Base-by-base conservation (phyloP, 2,113 vertebrate genomes). In the Nannobrachium achirus region DNA sequence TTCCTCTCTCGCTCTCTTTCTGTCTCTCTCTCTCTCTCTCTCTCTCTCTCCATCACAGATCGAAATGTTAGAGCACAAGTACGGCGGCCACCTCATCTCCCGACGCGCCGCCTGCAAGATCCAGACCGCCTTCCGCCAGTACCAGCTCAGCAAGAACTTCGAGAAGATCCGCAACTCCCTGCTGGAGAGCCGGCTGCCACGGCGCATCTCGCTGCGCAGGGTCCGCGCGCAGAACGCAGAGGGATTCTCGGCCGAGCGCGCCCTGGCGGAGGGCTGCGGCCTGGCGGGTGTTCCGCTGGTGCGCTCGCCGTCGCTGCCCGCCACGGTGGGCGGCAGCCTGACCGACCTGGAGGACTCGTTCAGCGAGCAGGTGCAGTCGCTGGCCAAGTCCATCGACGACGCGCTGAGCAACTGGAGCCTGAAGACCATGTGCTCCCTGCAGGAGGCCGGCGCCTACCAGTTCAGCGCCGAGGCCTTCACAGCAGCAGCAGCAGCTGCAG, bases 31-130 rank as follows among this genome's bases (percentile, higher is more conserved):
- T 80, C 39, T 80, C n/a, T 52, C 46, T 56, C 38, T 33, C 25
- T 33, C 1, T 33, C 1, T 38, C 57, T 10, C 7, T 71, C 63
- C 55, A 59, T 71, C 62, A 20, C 78, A 93, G 98, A 96, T 99
- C 88, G 98, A 99, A 97, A 99, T 99, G 98, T 92, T 99, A 96
- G 98, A 99, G 90, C 97, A 97, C 91, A 99, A 98, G 70, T 99
- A 99, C 66, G 98, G 98, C 0, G 98, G 98, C 67, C 98, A 99
- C 85, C 89, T 98, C 75, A 97, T 97, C 72, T 98, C 97, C 42
- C 96, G 98, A 58, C 92, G 97, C 45, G 98, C 98, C 20, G 98
- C 98, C 67, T 97, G 96, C 92, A 99, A 98, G 86, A 99, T 99
- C 88, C 98, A 99, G 91, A 99, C 96, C 0, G 98, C 98, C 33